Evolutionary conservation across 2,888 invertebrate species (phyloP).

Genomic region (Chrysolina haemoptera): DNA sequence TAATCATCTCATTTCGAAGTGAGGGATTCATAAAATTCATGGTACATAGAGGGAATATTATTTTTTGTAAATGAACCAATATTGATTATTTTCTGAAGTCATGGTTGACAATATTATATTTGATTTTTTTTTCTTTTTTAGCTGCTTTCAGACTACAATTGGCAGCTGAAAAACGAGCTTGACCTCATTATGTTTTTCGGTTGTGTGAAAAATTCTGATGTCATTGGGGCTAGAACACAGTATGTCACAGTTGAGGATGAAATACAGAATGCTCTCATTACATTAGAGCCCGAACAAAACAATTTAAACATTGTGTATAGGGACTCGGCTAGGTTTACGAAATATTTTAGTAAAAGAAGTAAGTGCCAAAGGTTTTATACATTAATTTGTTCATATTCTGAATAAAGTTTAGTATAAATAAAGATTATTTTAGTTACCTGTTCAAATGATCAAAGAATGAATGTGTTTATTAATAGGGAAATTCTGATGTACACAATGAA

Average conservation of each 20-base stretch:
- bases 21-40: no score
- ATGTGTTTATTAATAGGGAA: no score
- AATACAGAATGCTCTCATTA: conserved; percentile 69
- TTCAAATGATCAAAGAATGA: not conserved
- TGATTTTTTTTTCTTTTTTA: conserved; percentile 53
- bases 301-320: conserved; percentile 79
- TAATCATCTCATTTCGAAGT: no score
- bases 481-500: no score
- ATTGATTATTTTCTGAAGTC: no score
- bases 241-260: conserved; percentile 65
- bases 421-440: not conserved
- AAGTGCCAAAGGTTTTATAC: conserved; percentile 62
- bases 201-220: conserved; percentile 54
- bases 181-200: conserved; percentile 66
- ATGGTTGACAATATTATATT: no score
- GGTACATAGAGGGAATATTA: no score
- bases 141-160: conserved; percentile 66
- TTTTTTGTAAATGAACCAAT: no score
- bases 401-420: conserved; percentile 56
- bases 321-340: conserved; percentile 71
- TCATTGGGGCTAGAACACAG: conserved; percentile 65
- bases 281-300: conserved; percentile 78
- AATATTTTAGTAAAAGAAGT: conserved; percentile 66
- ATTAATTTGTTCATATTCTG: conserved; percentile 66
- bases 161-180: conserved; percentile 64